phyloP scores from a whole-genome alignment of 2,797 vertebrate species.

The Cheirogaleus major region DNA sequence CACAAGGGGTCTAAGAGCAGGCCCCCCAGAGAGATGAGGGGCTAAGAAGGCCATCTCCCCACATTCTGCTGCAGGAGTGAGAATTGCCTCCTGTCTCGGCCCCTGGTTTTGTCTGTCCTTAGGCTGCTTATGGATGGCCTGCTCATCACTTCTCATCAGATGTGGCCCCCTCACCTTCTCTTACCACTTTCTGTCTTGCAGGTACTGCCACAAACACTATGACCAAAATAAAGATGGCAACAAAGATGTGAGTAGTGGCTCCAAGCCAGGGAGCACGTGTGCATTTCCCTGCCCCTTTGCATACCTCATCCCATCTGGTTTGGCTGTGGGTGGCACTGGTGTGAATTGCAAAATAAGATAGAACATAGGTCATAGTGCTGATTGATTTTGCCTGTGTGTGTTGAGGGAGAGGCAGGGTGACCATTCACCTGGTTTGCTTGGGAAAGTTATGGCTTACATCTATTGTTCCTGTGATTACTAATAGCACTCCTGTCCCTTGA shows the following conservation, averaged over 20 bases:
- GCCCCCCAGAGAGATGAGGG: neutral
- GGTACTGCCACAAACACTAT: conserved; percentile 96
- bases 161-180: neutral
- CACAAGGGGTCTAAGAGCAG: neutral
- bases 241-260: conserved; percentile 93
- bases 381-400: neutral
- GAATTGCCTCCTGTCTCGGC: neutral
- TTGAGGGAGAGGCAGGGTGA: neutral
- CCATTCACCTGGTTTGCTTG: neutral
- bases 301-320: neutral
- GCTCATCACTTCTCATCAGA: neutral
- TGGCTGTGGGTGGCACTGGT: neutral
- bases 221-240: conserved; percentile 92
- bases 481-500: neutral
- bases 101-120: rapidly evolving
- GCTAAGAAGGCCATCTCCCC: neutral
- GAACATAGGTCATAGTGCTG: neutral
- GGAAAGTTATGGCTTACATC: neutral
- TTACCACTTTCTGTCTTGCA: conserved; percentile 80
- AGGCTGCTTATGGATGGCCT: neutral
- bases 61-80: neutral
- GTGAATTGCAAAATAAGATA: neutral
- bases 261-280: neutral
- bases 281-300: neutral
- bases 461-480: neutral